These are phyloP conservation scores for Myodes glareolus DNA, from an alignment of 2,113 vertebrate species.

Conservation along the genomic window DNA sequence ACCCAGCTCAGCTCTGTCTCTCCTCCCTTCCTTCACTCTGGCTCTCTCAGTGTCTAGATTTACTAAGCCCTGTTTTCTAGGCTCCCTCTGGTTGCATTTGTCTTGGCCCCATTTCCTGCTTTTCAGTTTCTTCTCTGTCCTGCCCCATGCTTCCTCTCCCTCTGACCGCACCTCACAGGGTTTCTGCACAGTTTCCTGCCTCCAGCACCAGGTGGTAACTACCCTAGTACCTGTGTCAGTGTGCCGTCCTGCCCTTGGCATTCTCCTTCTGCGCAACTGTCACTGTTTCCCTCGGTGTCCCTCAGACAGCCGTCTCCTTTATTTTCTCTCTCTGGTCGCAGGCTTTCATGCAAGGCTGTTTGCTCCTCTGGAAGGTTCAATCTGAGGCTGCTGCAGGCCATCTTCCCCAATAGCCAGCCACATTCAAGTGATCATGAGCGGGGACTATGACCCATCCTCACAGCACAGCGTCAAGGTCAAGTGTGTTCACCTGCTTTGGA, in stretches of 20 bases:
- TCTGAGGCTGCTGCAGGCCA: background rate
- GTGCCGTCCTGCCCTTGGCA: background rate
- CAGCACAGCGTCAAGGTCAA: background rate
- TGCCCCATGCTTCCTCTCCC: background rate
- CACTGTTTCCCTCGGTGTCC: background rate
- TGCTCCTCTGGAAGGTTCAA: background rate
- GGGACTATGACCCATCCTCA: background rate
- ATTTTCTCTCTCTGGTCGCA: background rate
- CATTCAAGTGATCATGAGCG: too few species aligned
- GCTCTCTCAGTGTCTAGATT: background rate
- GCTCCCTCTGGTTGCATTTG: background rate
- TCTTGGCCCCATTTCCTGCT: background rate
- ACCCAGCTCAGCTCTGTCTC: background rate
- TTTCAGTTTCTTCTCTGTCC: background rate
- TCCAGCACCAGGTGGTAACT: background rate
- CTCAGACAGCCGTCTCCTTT: background rate
- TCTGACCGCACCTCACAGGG: background rate
- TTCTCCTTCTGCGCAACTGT: background rate
- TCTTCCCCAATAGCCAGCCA: background rate
- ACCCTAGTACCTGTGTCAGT: background rate
- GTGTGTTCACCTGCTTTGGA: background rate
- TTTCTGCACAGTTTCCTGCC: background rate
- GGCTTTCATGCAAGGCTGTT: rapidly evolving
- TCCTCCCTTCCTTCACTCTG: background rate
- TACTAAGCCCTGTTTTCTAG: background rate